phyloP scores from a whole-genome alignment of 2,888 invertebrate genomes.

The Drosophila infuscata region DNA sequence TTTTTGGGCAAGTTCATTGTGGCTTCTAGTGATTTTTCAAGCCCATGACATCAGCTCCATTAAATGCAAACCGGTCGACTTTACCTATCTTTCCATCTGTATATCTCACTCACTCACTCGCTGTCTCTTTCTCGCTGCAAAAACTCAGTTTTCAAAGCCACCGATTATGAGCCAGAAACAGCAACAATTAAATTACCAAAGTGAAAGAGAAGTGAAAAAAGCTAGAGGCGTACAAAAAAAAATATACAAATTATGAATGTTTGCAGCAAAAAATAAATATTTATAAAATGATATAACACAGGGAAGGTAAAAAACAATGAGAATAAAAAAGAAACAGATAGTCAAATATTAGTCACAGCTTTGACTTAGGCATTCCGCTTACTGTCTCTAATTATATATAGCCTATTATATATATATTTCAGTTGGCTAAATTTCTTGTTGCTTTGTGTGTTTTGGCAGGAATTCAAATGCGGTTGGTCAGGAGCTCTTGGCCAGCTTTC shows the following conservation, averaged over 20 bases:
- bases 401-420: not conserved
- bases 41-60: slow-evolving; percentile 72
- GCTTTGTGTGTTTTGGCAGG: slow-evolving; percentile 21
- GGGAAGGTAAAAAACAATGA: not conserved
- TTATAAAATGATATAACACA: slow-evolving; percentile 62
- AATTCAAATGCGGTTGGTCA: slow-evolving; percentile 11
- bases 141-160: slow-evolving; percentile 69
- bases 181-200: slow-evolving; percentile 41
- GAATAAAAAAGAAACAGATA: not conserved
- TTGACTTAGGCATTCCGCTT: not conserved
- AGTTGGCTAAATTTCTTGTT: not conserved
- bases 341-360: slow-evolving; percentile 37
- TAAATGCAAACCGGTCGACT: slow-evolving; percentile 70
- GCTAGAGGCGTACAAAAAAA: slow-evolving; percentile 21
- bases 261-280: slow-evolving; percentile 60
- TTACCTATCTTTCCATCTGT: slow-evolving; percentile 14
- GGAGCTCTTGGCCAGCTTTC: slow-evolving; percentile 41
- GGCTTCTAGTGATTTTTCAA: slow-evolving; percentile 44
- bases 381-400: not conserved
- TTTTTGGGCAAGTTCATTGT: slow-evolving; percentile 46
- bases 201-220: slow-evolving; percentile 42
- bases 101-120: not conserved
- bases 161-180: slow-evolving; percentile 49
- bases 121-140: slow-evolving; percentile 1
- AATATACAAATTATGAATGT: slow-evolving; percentile 25